Percentiles rank a stretch among this genome's conserved stretches.
Conservation (phyloP, 2,797 vertebrate species). For the Schizopygopsis malacanthus region DNA sequence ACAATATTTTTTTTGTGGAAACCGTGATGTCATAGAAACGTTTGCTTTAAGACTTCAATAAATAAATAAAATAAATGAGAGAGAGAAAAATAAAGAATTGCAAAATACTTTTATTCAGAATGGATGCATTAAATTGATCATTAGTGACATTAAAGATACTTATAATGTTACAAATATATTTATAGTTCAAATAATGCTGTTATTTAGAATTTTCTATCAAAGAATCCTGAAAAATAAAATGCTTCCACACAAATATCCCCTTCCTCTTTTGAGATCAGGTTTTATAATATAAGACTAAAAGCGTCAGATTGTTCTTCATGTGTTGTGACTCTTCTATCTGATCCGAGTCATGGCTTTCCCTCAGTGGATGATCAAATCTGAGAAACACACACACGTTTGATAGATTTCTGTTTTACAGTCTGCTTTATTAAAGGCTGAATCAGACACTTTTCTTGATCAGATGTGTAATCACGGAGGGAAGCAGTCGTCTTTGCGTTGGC, state of each 20-base stretch:
- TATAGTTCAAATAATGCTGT: neutral
- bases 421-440: neutral
- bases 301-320: neutral
- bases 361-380: neutral
- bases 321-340: neutral
- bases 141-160: neutral
- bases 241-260: neutral
- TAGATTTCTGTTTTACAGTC: neutral
- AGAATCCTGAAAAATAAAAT: neutral
- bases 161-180: too few species aligned
- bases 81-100: too few species aligned
- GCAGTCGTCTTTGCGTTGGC: conserved; percentile 70
- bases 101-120: neutral
- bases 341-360: neutral
- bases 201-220: neutral
- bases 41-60: neutral
- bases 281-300: neutral
- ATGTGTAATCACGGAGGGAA: conserved; percentile 68
- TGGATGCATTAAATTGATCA: neutral
- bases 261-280: neutral
- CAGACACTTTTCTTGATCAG: conserved; percentile 66
- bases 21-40: neutral
- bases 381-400: neutral
- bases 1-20: too few species aligned
- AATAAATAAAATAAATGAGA: too few species aligned